These are phyloP conservation scores for Scaeva pyrastri DNA, from an alignment of 2,888 invertebrate genomes.

Conservation along the genomic window DNA sequence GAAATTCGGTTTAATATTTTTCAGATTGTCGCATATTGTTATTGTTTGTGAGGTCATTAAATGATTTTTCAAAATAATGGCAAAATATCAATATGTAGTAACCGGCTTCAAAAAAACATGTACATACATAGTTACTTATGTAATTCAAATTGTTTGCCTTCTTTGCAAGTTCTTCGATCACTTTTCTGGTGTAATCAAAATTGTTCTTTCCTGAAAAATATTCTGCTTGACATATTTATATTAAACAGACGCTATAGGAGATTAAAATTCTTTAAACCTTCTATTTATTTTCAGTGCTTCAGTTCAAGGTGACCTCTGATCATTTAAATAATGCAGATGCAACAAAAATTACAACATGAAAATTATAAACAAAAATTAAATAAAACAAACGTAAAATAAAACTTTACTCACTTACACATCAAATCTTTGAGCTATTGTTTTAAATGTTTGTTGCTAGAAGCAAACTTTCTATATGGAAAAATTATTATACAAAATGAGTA, in stretches of 20 bases:
- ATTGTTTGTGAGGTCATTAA: too few species aligned
- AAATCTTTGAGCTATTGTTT: slow-evolving; percentile 12
- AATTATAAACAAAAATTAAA: slow-evolving; percentile 7
- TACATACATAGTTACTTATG: too few species aligned
- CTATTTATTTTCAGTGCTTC: slow-evolving; percentile 64
- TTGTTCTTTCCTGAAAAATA: neutral
- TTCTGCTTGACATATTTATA: neutral
- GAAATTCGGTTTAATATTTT: too few species aligned
- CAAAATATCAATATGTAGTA: too few species aligned
- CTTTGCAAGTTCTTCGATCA: neutral
- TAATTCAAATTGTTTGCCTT: too few species aligned
- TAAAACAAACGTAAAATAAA: neutral
- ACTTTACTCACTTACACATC: neutral
- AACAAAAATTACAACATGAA: neutral
- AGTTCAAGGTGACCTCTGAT: slow-evolving; percentile 18
- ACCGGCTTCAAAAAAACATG: too few species aligned
- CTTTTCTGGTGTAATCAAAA: neutral
- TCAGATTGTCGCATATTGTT: too few species aligned
- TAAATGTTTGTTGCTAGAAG: neutral
- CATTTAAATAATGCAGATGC: slow-evolving; percentile 10
- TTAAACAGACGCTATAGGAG: neutral
- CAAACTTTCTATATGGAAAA: neutral
- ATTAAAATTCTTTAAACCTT: slow-evolving; percentile 38
- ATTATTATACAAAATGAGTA: slow-evolving; percentile 10
- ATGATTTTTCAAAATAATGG: too few species aligned